Base-by-base conservation (phyloP, 2,797 vertebrate genomes). In the Danio albolineatus region DNA sequence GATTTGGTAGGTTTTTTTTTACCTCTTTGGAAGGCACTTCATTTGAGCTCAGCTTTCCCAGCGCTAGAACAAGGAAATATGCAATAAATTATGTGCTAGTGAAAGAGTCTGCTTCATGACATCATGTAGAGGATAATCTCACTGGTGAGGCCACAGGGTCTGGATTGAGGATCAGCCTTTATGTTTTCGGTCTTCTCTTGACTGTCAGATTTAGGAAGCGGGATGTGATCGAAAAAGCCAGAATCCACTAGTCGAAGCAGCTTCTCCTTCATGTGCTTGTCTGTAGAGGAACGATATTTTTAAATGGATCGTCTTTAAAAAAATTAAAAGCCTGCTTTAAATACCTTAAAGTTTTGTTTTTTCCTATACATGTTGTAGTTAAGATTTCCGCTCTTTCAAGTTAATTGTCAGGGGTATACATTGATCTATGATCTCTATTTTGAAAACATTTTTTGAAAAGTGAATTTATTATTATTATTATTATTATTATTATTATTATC, bases 241-340 rank as follows among this genome's bases (percentile, higher is more conserved):
- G 91, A 97, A 73, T 95, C 93, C 84, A 97, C 83, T 84, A 99
- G 91, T 78, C 88, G 92, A 57, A 90, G 91, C 59, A 99, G 90
- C 67, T 96, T 91, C 41, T 96, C 95, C 90, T 97, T 99, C 87
- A 98, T 78, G 70, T 91, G 88, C 89, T 97, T 97, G 89, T 96
- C 97, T 99, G 77, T 77, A 87, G 76, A 88, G 36, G 28, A 28
- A 28, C 1, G 28, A 28, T 28, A 28, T 28, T 28, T 28, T 1
- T 28, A 28, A 28, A 28, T 1, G 28, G 28, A 28, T 3, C 28
- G 3, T n/a, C n/a, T n/a, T n/a, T n/a, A n/a, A n/a, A n/a, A n/a
- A n/a, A n/a, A n/a, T n/a, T n/a, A n/a, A n/a, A n/a, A n/a, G n/a
- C 28, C 3, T 28, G 28, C 28, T 28, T 28, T 28, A 28, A 28